Base-by-base conservation (phyloP, 2,888 invertebrate genomes). In the Polyommatus icarus region DNA sequence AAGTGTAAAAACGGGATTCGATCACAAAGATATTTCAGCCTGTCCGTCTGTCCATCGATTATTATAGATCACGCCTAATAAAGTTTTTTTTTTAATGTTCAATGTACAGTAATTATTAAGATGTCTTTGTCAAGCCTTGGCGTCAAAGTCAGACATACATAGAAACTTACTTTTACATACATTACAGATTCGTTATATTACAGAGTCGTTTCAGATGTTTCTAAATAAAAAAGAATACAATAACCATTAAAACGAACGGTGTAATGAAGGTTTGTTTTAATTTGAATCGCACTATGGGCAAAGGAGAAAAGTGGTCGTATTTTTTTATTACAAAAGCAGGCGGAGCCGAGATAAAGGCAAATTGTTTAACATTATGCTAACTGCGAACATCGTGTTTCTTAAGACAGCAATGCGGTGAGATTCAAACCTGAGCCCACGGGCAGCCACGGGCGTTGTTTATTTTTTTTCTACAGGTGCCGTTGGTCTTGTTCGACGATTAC, bases 261-360 rank as follows among this genome's bases (percentile, higher is more conserved):
- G 1, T 32, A 67, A 18, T 67, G 15, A 67, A 67, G 67, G 29
- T 67, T 67, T 67, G 29, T 67, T 67, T 61, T 67, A 67, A 67
- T 67, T 67, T 29, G 15, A 67, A 29, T 32, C 29, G 36, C 71
- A 36, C 59, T 76, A 76, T 67, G 32, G 67, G 8, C 75, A 36
- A n/a, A 32, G 75, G 67, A 67, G 67, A 67, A 29, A 67, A 18
- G 67, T 32, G 67, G 15, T 67, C 67, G 67, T 67, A 67, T 18
- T 67, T 67, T 67, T 67, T 67, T 67, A 67, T 67, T 67, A 29
- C 32, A 32, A 77, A 80, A 1, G 29, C 67, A 24, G 67, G 18
- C 4, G 20, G 18, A 1, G 29, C 67, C 29, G 67, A 67, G 67
- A 67, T 67, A 29, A 67, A 67, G 61, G 61, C 61, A 29, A 67